phyloP scores from a whole-genome alignment of 2,888 invertebrate genomes.

The Sussaba pulchella region DNA sequence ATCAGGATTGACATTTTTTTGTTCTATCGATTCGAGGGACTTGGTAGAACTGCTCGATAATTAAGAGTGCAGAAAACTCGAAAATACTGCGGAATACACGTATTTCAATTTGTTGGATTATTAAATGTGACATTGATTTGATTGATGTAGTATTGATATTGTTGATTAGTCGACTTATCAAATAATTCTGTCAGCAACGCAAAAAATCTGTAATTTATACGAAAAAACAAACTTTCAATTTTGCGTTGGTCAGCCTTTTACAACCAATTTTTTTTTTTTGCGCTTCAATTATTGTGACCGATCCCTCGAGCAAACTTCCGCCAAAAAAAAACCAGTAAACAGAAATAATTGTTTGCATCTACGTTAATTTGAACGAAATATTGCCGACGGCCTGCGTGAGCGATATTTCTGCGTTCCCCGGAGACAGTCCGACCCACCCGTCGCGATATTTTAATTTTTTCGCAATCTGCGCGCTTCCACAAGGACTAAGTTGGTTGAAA shows the following conservation, averaged over 20 bases:
- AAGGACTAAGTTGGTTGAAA: no score
- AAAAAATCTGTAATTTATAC: no score
- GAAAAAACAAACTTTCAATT: no score
- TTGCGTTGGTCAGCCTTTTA: no score
- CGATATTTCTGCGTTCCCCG: neutral
- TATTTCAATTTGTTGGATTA: no score
- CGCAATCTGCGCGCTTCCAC: no score
- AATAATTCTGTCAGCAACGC: no score
- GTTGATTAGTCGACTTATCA: no score
- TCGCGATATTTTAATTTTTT: no score
- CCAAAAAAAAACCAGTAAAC: slow-evolving; percentile 7
- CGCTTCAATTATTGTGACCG: neutral
- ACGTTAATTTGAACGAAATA: slow-evolving; percentile 6
- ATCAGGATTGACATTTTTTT: neutral
- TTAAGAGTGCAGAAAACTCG: neutral
- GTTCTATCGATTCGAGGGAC: neutral
- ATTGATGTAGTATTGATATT: no score
- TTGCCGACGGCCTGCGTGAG: neutral
- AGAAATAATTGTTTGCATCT: neutral
- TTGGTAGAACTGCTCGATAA: neutral
- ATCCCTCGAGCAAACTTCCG: neutral
- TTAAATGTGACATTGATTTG: no score
- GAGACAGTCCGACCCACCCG: neutral
- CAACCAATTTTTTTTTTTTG: neutral
- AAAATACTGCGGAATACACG: neutral